phyloP scores from a whole-genome alignment of 2,888 invertebrate genomes.

The Pollenia labialis region DNA sequence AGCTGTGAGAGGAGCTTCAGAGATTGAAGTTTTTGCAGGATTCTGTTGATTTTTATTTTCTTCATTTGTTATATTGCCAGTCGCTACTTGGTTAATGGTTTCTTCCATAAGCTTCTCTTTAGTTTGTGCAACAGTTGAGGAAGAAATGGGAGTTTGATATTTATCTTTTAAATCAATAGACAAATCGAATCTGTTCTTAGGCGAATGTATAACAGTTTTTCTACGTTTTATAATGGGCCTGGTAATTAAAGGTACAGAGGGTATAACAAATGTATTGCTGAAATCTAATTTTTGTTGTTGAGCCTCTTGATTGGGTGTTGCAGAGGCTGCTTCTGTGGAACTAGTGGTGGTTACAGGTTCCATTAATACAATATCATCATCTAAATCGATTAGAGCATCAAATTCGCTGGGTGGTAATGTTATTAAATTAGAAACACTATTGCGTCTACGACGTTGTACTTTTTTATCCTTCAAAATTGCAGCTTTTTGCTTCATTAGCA shows the following conservation, averaged over 20 bases:
- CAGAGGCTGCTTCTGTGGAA: conserved; percentile 33
- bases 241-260: conserved; percentile 75
- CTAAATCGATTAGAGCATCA: conserved; percentile 75
- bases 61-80: background rate
- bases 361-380: conserved; percentile 81
- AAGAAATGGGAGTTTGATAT: conserved; percentile 7
- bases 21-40: conserved; percentile 4
- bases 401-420: conserved; percentile 72
- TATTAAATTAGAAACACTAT: conserved; percentile 72
- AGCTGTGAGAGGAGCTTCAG: background rate
- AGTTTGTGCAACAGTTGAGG: conserved; percentile 1
- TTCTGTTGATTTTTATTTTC: conserved; percentile 19
- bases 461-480: conserved; percentile 72
- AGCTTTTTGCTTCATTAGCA: conserved; percentile 79
- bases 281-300: conserved; percentile 32
- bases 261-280: conserved; percentile 48
- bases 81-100: conserved; percentile 37
- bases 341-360: conserved; percentile 74
- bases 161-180: conserved; percentile 27
- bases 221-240: conserved; percentile 80
- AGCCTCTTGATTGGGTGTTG: background rate
- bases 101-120: conserved; percentile 47
- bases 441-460: conserved; percentile 73
- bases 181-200: conserved; percentile 61
- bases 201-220: conserved; percentile 76